Conservation (phyloP, 2,113 vertebrate species). For the Muntiacus reevesi region DNA sequence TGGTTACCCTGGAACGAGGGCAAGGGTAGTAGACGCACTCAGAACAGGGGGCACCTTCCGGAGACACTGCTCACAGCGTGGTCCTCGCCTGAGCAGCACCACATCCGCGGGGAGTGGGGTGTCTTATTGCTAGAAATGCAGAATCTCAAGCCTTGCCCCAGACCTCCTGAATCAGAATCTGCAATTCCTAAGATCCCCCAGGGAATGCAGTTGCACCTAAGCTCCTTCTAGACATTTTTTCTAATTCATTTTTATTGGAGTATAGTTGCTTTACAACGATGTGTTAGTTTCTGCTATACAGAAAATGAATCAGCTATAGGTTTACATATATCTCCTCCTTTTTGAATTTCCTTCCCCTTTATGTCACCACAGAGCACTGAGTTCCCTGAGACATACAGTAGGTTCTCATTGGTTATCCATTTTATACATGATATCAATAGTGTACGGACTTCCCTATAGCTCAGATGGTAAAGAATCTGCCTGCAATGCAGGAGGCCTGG, state of each 20-base stretch:
- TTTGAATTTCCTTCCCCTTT: not conserved
- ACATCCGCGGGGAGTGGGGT: accelerated
- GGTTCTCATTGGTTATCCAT: not conserved
- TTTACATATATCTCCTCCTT: not conserved
- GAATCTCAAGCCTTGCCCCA: not conserved
- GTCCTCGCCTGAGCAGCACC: accelerated
- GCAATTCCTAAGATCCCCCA: not conserved
- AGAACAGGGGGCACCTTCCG: not conserved
- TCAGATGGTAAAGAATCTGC: not conserved
- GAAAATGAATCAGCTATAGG: not conserved
- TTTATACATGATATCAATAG: not conserved
- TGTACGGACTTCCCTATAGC: not conserved
- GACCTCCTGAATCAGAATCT: not conserved
- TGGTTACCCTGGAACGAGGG: not conserved
- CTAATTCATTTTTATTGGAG: not conserved
- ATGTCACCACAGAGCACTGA: not conserved
- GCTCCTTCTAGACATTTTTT: not conserved
- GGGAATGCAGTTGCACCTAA: too few relatives aligned
- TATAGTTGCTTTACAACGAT: not conserved
- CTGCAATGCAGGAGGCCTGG: not conserved
- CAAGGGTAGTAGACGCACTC: not conserved
- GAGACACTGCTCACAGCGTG: accelerated
- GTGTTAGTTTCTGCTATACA: not conserved
- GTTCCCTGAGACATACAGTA: not conserved
- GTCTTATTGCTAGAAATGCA: not conserved